Evolutionary conservation across 2,888 invertebrate species (phyloP), one percentile per base, ranked within the genome.

Genomic region (Kuschelorhynchus macadamiae): DNA sequence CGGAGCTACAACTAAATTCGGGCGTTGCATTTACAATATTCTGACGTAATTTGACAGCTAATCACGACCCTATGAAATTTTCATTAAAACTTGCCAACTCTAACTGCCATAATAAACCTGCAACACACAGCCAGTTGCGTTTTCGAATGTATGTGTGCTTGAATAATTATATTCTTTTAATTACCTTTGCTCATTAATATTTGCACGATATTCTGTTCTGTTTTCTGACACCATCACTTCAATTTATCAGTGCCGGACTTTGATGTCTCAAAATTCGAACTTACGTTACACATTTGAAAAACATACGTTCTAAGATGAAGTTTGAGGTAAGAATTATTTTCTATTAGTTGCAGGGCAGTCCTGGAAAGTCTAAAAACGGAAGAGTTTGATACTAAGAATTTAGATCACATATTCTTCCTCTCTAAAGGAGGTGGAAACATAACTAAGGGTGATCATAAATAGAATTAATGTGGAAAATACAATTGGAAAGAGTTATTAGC

Each of bases 1-100:
- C 56, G 44, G 44, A 17, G 11, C 46, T 46, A 57, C 32, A 57
- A 46, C 56, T 57, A 46, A 57, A 57, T 46, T 17, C 20, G 32
- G 14, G 14, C 55, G n/a, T 9, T 52, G 46, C 63, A 52, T 62
- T 62, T 52, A 21, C 53, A 53, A 44, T 63, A 53, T 41, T 32
- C 52, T 55, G 63, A 63, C 63, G 47, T 60, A 53, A 67, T 67
- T 67, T 61, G 67, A 67, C 67, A 67, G 67, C 61, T 60, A 67
- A 67, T 67, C 67, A 61, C 20, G 59, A 53, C 59, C 66, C 50
- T 42, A 59, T 65, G 65, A 65, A 65, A 65, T 65, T 65, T 65
- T 65, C 57, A 65, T 65, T 65, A 65, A 65, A 65, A 65, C 65
- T 65, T 65, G 56, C 59, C 65, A 20, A 55, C 55, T 60, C 21